phyloP scores from a whole-genome alignment of 2,888 invertebrate genomes.

The Hyposoter didymator region DNA sequence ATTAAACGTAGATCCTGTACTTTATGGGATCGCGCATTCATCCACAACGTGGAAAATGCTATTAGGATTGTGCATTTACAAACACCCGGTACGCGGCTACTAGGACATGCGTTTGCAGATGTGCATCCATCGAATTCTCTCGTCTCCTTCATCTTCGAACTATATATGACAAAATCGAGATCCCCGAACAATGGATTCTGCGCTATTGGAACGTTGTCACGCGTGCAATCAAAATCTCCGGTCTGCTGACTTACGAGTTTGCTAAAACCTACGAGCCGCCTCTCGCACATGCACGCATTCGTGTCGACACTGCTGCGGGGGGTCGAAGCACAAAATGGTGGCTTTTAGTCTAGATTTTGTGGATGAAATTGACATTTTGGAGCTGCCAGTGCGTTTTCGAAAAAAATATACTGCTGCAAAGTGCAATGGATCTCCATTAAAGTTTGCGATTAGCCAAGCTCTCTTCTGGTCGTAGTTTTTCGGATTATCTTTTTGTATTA shows the following conservation, averaged over 20 bases:
- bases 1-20: constrained; percentile 22
- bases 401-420: neutral
- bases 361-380: neutral
- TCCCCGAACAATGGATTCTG: neutral
- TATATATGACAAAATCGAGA: neutral
- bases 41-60: constrained; percentile 4
- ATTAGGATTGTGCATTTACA: constrained; percentile 31
- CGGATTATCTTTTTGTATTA: neutral
- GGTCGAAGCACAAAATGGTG: neutral
- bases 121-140: constrained; percentile 49
- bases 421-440: too few relatives aligned
- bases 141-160: constrained; percentile 21
- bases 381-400: neutral
- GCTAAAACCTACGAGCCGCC: too few relatives aligned
- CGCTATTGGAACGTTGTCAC: constrained; percentile 24
- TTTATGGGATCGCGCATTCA: constrained; percentile 5
- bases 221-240: constrained; percentile 10
- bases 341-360: neutral
- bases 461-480: too few relatives aligned
- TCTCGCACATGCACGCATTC: neutral
- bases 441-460: too few relatives aligned
- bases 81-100: constrained; percentile 19
- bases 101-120: constrained; percentile 13
- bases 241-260: neutral
- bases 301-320: neutral